Percentiles rank a stretch among this genome's conserved stretches.
Evolutionary conservation across 2,113 vertebrate genomes (phyloP).

Genomic region (Sinocyclocheilus rhinocerous): DNA sequence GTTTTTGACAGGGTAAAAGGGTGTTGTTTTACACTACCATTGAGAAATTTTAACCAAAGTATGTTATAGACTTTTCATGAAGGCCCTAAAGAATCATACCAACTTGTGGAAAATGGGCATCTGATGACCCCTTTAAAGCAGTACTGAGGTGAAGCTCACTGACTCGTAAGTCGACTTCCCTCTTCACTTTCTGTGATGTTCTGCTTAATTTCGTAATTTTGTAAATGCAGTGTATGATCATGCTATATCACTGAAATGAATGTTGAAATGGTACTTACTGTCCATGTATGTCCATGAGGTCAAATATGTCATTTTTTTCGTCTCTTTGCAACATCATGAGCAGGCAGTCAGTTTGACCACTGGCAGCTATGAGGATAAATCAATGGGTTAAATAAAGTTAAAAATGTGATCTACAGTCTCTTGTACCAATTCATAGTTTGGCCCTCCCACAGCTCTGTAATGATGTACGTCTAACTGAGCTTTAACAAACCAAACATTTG

Average conservation of each 20-base stretch:
- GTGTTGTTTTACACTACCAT: no score
- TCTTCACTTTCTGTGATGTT: neutral
- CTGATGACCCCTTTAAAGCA: no score
- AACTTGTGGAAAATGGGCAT: no score
- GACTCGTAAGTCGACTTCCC: no score
- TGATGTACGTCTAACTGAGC: neutral
- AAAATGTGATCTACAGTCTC: neutral
- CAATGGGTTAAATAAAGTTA: neutral
- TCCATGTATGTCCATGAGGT: constrained; percentile 86
- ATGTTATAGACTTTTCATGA: no score
- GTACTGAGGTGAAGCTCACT: no score
- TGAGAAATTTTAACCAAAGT: no score
- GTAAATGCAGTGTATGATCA: neutral
- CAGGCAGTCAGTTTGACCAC: constrained; percentile 90
- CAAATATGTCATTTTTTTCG: constrained; percentile 84
- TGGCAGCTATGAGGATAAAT: constrained; percentile 78
- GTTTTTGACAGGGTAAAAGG: no score
- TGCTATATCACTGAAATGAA: neutral
- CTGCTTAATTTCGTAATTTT: neutral
- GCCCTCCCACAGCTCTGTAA: neutral
- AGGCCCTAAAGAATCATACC: no score
- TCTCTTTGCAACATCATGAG: constrained; percentile 89
- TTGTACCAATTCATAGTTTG: neutral
- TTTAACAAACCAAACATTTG: neutral
- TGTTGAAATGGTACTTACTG: constrained; percentile 80